Percentiles rank a stretch among this genome's conserved stretches.
phyloP scores from a whole-genome alignment of 2,797 vertebrate genomes.

The Remorina albescens region DNA sequence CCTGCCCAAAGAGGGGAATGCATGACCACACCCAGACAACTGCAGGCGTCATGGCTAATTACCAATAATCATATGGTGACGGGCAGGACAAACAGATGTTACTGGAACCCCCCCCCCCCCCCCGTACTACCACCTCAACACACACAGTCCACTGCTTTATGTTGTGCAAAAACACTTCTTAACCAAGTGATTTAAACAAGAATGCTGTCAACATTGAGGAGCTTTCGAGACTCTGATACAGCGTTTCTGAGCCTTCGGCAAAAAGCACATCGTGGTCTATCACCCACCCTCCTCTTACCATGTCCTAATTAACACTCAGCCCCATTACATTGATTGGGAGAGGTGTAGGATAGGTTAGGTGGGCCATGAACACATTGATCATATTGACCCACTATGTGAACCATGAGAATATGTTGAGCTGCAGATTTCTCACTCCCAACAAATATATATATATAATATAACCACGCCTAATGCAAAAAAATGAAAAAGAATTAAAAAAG shows the following conservation, averaged over 20 bases:
- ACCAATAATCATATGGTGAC: slow-evolving; percentile 80
- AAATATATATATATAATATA: no score
- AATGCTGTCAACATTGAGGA: slow-evolving; percentile 44
- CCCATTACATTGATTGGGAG: slow-evolving; percentile 82
- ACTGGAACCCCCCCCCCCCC: slow-evolving; percentile 29
- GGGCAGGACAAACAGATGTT: slow-evolving; percentile 83
- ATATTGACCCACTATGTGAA: slow-evolving; percentile 78
- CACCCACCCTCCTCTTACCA: slow-evolving; percentile 54
- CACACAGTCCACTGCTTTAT: slow-evolving; percentile 9
- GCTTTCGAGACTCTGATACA: slow-evolving; percentile 46
- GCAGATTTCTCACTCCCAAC: slow-evolving; percentile 64
- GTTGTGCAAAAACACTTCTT: slow-evolving; percentile 47
- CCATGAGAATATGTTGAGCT: slow-evolving; percentile 81
- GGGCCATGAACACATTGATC: slow-evolving; percentile 81
- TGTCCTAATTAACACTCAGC: slow-evolving; percentile 82
- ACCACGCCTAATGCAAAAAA: no score
- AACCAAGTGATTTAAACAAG: slow-evolving; percentile 55
- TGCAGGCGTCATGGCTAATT: slow-evolving; percentile 74
- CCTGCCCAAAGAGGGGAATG: slow-evolving; percentile 71
- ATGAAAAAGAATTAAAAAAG: no score
- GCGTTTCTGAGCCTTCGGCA: slow-evolving; percentile 76
- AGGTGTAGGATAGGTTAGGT: slow-evolving; percentile 77
- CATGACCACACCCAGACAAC: slow-evolving; percentile 63
- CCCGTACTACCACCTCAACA: slow-evolving; percentile 7
- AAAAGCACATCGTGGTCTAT: slow-evolving; percentile 58